Evolutionary conservation across 64 coral and sea anemone genomes (phyloP), one percentile per base, ranked within the genome.

Genomic region (Acropora tenuis): DNA sequence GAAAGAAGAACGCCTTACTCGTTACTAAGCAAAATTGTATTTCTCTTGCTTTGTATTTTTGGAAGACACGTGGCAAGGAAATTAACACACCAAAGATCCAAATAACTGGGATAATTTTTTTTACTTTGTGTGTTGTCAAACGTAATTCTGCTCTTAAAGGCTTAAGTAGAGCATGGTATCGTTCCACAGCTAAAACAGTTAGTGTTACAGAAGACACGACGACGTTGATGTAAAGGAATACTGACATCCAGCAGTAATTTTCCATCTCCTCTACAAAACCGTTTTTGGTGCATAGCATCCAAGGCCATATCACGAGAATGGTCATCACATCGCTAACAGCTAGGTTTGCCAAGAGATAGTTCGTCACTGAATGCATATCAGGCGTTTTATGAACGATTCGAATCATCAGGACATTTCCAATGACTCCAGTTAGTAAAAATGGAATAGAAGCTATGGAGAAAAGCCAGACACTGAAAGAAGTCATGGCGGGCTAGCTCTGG

Each of bases 311-410:
- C 52, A 55, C 4, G 4, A 30, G 30, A 9, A 55, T 55, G 9
- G 52, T 55, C 4, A 55, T 55, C 52, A 9, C 52, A 55, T 55
- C 79, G n/a, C 50, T 59, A n/a, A 82, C 10, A 6, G 79, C 79
- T 20, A 82, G 79, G 50, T 82, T 82, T 49, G 79, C 79, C 49
- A 61, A 82, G 61, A 82, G 79, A 58, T 59, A 60, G 10, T 82
- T 82, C 30, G 79, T 82, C 0, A 59, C 61, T 17, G 79, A 82
- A n/a, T 82, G 79, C 2, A 82, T 50, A 3, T 19, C 43, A 20
- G 43, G 9, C 15, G 79, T 82, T 47, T 82, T 82, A 11, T 59
- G 47, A 41, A 82, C 61, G 8, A 82, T 59, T 82, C 50, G 79
- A 19, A 82, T 58, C 4, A 55, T 0, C 52, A 55, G 9, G 4